Evolutionary conservation across 2,113 vertebrate genomes (phyloP).

Genomic region (Heteronetta atricapilla): DNA sequence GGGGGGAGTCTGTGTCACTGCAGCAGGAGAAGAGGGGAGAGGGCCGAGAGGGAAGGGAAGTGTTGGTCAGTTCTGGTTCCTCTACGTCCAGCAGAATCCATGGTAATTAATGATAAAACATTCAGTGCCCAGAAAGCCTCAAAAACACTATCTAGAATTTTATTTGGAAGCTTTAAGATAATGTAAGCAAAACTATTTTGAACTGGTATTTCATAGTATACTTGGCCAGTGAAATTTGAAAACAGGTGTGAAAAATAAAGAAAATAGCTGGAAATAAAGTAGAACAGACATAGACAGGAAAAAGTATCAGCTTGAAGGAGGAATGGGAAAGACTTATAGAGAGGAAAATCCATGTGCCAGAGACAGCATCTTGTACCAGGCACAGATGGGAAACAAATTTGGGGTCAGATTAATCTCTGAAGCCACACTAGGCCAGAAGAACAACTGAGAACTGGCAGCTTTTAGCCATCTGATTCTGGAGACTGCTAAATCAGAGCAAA

Average conservation of each 20-base stretch:
- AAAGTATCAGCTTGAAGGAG: background rate
- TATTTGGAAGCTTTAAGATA: background rate
- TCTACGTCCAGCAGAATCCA: background rate
- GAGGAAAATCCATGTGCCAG: background rate
- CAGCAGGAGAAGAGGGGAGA: fast-evolving
- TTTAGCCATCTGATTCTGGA: background rate
- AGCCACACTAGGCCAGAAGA: background rate
- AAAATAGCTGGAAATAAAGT: background rate
- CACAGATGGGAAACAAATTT: background rate
- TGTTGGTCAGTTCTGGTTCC: background rate
- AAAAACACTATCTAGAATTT: background rate
- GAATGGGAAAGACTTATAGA: background rate
- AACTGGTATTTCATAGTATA: background rate
- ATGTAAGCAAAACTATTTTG: background rate
- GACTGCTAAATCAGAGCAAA: background rate
- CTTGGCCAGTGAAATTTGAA: background rate
- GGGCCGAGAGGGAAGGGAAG: background rate
- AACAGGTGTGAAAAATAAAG: background rate
- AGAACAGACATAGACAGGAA: background rate
- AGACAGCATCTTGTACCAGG: background rate
- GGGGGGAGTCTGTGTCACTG: background rate
- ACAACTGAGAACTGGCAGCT: background rate
- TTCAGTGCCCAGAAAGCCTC: background rate
- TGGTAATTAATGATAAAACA: background rate
- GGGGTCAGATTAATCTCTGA: background rate